Evolutionary conservation across 1,140 invertebrate genomes (phyloP), one percentile per base, ranked within the genome.

Genomic region (Heliothis virescens): DNA sequence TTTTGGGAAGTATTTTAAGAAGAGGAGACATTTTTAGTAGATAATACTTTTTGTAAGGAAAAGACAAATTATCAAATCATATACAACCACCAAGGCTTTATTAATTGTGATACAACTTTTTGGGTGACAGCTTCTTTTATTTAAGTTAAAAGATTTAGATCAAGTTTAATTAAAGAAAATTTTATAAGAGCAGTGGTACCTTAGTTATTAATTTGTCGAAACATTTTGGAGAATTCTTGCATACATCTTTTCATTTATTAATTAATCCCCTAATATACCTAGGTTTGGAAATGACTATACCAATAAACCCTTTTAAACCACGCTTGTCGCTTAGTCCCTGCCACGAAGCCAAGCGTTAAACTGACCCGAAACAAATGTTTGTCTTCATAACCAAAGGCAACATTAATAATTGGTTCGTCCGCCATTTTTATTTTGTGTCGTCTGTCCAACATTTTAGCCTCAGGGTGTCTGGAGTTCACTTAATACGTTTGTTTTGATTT

Each of bases 391-490:
- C 85, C 81, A 69, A 81, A 75, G 79, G 83, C 82, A 11, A 55
- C 78, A 82, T 83, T 84, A 84, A 75, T 85, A 86, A 86, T 85
- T 86, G 85, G 81, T 77, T 71, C 53, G 74, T 82, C 63, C 80
- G 18, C 62, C 47, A 65, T 75, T 83, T 82, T 85, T 82, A 79
- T 52, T 52, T 82, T 84, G 75, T 81, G 69, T 80, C 80, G 74
- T 84, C 59, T 79, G 71, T 65, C 52, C 53, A 74, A 59, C 53
- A 12, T 21, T 74, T 62, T 26, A 13, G 72, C 72, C 41, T 50
- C 29, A 26, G 57, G 72, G 34, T 62, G n/a, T 74, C 47, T 55
- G 53, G 52, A 29, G 48, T 48, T 47, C 21, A 59, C 53, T 34
- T 63, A 63, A 65, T 63, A 65, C 21, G 16, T 5, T 26, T 48